A percentile compares a stretch with the other conserved stretches of the same genome.
Conservation (phyloP, 2,113 vertebrate species). For the Chauna torquata region DNA sequence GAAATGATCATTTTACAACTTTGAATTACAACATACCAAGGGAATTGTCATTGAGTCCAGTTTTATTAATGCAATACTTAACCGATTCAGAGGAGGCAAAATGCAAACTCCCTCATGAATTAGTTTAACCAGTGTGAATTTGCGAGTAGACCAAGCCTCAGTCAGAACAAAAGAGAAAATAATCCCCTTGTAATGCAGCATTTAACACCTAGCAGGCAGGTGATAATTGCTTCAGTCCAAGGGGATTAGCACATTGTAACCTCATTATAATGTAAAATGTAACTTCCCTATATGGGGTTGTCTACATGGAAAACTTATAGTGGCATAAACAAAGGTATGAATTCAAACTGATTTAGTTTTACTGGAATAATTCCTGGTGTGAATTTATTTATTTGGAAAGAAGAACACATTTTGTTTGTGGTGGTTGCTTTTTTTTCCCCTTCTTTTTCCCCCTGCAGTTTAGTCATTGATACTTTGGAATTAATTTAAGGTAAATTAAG, state of each 20-base stretch:
- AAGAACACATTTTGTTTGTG: background rate
- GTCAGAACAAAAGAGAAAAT: conserved; percentile 65
- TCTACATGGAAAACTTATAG: conserved; percentile 15
- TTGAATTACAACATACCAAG: conserved; percentile 4
- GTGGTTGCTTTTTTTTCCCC: rapidly evolving
- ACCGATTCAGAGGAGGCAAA: background rate
- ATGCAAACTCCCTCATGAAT: conserved; percentile 31
- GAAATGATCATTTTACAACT: background rate
- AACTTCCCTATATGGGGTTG: conserved; percentile 44
- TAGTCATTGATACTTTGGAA: background rate
- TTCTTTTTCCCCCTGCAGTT: background rate
- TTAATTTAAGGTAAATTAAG: background rate
- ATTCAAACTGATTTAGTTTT: conserved; percentile 35
- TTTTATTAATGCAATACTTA: conserved; percentile 50
- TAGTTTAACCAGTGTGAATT: conserved; percentile 22
- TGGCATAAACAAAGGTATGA: conserved; percentile 30
- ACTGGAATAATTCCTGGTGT: background rate
- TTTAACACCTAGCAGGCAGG: conserved; percentile 66
- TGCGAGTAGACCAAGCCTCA: conserved; percentile 24
- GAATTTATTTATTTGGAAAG: background rate
- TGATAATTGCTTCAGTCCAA: conserved; percentile 67
- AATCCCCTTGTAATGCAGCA: conserved; percentile 61
- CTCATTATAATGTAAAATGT: conserved; percentile 62
- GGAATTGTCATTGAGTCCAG: conserved; percentile 23
- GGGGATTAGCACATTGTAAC: conserved; percentile 63